Percentiles rank a stretch among this genome's conserved stretches.
Evolutionary conservation across 1,140 invertebrate genomes (phyloP).

Genomic region (Cryptotermes secundus): DNA sequence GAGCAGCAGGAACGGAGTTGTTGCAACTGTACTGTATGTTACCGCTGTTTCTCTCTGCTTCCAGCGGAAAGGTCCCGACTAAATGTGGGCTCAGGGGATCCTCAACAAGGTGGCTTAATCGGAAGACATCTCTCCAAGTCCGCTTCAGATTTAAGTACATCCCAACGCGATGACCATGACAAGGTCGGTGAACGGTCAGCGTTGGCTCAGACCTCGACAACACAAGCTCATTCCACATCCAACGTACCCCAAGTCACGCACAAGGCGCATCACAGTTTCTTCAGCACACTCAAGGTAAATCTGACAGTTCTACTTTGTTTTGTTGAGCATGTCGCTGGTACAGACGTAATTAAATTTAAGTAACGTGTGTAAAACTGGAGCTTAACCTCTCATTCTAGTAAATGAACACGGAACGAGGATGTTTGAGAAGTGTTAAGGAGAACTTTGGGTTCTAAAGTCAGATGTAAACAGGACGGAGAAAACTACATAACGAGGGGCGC

Average conservation of each 20-base stretch:
- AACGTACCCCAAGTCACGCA: conserved; percentile 52
- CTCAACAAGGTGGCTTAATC: conserved; percentile 33
- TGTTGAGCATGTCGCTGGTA: too few species aligned
- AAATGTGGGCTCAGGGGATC: conserved; percentile 31
- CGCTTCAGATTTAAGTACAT: conserved; percentile 48
- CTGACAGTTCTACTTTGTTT: too few species aligned
- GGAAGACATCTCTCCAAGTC: conserved; percentile 49
- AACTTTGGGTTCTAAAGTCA: too few species aligned
- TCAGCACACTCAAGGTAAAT: conserved; percentile 62
- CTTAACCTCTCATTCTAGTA: too few species aligned
- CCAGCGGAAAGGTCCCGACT: conserved; percentile 36
- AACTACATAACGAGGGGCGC: too few species aligned
- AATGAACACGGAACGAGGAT: too few species aligned
- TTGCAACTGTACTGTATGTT: too few species aligned
- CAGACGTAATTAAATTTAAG: too few species aligned
- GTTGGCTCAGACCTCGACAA: conserved; percentile 39
- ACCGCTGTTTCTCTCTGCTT: conserved; percentile 16
- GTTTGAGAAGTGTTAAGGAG: too few species aligned
- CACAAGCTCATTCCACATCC: conserved; percentile 46
- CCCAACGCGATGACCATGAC: conserved; percentile 24
- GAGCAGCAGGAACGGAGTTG: too few species aligned
- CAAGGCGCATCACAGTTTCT: conserved; percentile 66
- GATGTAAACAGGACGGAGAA: too few species aligned
- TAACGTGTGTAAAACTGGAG: too few species aligned
- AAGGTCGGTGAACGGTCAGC: not conserved